Conservation (phyloP, 1,140 invertebrate species). For the Polypedilum pembai region DNA sequence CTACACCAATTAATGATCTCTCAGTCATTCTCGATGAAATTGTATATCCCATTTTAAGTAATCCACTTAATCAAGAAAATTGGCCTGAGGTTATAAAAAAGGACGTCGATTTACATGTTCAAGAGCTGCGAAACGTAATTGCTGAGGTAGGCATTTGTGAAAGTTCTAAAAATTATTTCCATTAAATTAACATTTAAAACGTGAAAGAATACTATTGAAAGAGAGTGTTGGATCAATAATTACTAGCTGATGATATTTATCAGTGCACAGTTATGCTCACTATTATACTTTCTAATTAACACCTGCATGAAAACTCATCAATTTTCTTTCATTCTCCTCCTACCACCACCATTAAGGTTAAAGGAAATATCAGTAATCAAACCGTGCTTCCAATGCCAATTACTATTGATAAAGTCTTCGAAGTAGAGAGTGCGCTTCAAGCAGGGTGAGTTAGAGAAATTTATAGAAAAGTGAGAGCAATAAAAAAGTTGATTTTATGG, state of each 20-base stretch:
- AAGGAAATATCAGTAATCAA: conserved; percentile 45
- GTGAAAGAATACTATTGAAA: conserved; percentile 26
- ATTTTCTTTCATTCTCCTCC: background rate
- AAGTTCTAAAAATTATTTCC: background rate
- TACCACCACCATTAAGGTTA: conserved; percentile 36
- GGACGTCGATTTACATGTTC: conserved; percentile 63
- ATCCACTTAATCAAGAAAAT: conserved; percentile 51
- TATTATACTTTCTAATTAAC: conserved; percentile 23
- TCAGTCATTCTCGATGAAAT: conserved; percentile 67
- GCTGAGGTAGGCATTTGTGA: conserved; percentile 49
- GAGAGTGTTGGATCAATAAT: conserved; percentile 28
- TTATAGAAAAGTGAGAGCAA: conserved; percentile 34
- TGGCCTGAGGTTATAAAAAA: conserved; percentile 63
- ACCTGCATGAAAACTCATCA: background rate
- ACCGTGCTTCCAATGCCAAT: conserved; percentile 62
- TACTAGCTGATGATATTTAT: background rate
- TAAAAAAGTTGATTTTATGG: conserved; percentile 20
- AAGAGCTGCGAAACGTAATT: conserved; percentile 60
- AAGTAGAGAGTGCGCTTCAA: conserved; percentile 47
- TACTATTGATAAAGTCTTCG: conserved; percentile 56
- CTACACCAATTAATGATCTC: conserved; percentile 66
- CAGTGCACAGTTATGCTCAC: background rate
- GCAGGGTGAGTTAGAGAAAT: conserved; percentile 43
- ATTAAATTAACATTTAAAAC: conserved; percentile 5
- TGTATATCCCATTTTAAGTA: conserved; percentile 57